A percentile compares a stretch with the other conserved stretches of the same genome.
phyloP scores from a whole-genome alignment of 2,888 invertebrate genomes.

The Notodonta ziczac region DNA sequence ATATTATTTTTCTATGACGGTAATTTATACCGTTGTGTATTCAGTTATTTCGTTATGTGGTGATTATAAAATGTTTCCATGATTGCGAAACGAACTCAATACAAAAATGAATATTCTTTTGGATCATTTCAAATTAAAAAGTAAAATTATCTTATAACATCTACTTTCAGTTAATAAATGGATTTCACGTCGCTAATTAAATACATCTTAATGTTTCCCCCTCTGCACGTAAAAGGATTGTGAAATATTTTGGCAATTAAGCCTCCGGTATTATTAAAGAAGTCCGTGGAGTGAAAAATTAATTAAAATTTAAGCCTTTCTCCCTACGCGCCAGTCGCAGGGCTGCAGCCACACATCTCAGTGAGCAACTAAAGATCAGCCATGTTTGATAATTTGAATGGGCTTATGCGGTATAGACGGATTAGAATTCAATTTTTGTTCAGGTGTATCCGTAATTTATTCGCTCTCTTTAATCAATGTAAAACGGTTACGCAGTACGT shows the following conservation, averaged over 20 bases:
- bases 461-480: neutral
- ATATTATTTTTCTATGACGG: too few species aligned
- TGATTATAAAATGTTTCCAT: too few species aligned
- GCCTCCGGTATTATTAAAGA: conserved; percentile 68
- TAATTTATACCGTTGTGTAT: too few species aligned
- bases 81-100: too few species aligned
- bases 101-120: neutral
- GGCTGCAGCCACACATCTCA: conserved; percentile 69
- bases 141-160: conserved; percentile 14
- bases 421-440: conserved; percentile 56
- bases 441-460: conserved; percentile 24
- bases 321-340: conserved; percentile 62
- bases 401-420: conserved; percentile 62
- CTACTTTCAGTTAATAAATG: conserved; percentile 44
- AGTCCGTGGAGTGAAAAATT: conserved; percentile 79
- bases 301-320: conserved; percentile 79
- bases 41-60: too few species aligned
- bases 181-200: conserved; percentile 65
- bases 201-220: conserved; percentile 57
- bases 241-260: conserved; percentile 76
- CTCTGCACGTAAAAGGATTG: conserved; percentile 61
- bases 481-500: neutral
- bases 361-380: conserved; percentile 78
- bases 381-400: conserved; percentile 75
- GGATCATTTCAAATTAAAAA: neutral